phyloP scores from a whole-genome alignment of 2,888 invertebrate species.

The Xanthia togata region DNA sequence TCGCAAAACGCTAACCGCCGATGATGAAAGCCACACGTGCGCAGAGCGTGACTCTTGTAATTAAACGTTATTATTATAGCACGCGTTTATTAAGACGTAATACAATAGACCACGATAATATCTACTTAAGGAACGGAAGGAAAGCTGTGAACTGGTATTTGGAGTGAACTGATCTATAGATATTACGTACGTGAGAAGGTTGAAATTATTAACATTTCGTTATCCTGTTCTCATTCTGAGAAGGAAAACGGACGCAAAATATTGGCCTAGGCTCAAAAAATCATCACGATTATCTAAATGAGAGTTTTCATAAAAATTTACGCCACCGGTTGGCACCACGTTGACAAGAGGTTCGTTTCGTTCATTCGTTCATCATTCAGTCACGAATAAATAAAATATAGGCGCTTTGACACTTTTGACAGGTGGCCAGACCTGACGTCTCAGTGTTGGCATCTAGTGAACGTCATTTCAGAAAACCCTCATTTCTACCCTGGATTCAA shows the following conservation, averaged over 20 bases:
- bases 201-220: neutral
- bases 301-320: no score
- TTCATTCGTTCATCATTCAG: no score
- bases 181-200: neutral
- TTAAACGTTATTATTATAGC: slow-evolving; percentile 51
- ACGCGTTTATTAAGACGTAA: slow-evolving; percentile 57
- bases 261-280: neutral
- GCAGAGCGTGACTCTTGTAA: slow-evolving; percentile 53
- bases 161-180: slow-evolving; percentile 15
- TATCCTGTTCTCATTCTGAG: neutral
- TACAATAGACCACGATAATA: slow-evolving; percentile 55
- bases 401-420: no score
- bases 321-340: no score
- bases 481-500: neutral
- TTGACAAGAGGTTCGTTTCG: no score
- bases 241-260: neutral
- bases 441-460: no score
- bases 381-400: no score
- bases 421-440: no score
- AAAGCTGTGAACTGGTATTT: slow-evolving; percentile 42
- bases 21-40: neutral
- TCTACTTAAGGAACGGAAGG: slow-evolving; percentile 44
- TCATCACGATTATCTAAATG: neutral
- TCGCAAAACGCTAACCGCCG: slow-evolving; percentile 8
- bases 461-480: no score